These are phyloP conservation scores for Aethes cnicana DNA, from an alignment of 2,888 invertebrate genomes.

Conservation along the genomic window DNA sequence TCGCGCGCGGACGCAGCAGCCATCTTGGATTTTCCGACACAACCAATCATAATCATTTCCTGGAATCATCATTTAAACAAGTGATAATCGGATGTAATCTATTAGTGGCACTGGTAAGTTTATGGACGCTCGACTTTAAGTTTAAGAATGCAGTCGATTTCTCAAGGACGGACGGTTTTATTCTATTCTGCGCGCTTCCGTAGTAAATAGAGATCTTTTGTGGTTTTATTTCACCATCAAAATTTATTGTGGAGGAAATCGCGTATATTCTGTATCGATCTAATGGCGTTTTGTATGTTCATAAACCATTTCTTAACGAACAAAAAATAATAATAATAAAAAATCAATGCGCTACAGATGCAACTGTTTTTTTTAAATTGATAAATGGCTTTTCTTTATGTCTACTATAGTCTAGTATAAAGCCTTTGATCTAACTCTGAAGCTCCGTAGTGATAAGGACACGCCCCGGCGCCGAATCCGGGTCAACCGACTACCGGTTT, in stretches of 20 bases:
- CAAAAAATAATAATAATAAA: too few species aligned
- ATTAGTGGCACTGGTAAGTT: too few species aligned
- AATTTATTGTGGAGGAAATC: not conserved
- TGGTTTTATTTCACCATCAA: too few species aligned
- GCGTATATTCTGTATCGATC: too few species aligned
- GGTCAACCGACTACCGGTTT: slow-evolving; percentile 27
- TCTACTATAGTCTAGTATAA: not conserved
- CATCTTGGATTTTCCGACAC: slow-evolving; percentile 41
- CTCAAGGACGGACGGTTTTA: slow-evolving; percentile 50
- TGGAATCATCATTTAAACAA: not conserved
- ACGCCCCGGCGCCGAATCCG: slow-evolving; percentile 24
- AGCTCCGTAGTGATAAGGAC: slow-evolving; percentile 22
- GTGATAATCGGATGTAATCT: slow-evolving; percentile 6
- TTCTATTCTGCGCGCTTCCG: slow-evolving; percentile 32
- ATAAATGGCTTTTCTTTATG: too few species aligned
- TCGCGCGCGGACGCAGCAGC: slow-evolving; percentile 50
- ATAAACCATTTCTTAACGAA: too few species aligned
- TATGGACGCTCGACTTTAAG: too few species aligned
- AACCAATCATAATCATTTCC: not conserved
- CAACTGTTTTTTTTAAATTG: too few species aligned
- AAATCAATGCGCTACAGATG: too few species aligned
- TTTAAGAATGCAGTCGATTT: not conserved
- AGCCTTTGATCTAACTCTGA: not conserved
- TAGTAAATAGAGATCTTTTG: slow-evolving; percentile 21
- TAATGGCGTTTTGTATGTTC: too few species aligned